These are phyloP conservation scores for Dolichopus griseipennis DNA, from an alignment of 2,888 invertebrate species.

Conservation along the genomic window DNA sequence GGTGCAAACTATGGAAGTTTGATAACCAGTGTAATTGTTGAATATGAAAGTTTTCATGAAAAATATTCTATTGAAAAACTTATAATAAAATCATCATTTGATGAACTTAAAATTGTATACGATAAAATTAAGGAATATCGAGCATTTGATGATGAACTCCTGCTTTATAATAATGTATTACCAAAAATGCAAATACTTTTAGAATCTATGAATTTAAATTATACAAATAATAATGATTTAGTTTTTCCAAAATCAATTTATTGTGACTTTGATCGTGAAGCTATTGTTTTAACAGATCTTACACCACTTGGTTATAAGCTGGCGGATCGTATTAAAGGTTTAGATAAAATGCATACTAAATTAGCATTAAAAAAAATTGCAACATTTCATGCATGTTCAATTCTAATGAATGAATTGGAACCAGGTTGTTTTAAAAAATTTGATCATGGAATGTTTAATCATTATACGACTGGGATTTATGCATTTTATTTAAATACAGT, in stretches of 20 bases:
- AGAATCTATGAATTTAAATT: conserved; percentile 27
- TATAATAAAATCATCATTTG: conserved; percentile 36
- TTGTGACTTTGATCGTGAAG: conserved; percentile 33
- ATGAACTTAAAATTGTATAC: conserved; percentile 31
- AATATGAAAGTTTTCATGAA: conserved; percentile 22
- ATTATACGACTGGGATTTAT: conserved; percentile 34
- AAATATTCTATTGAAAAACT: conserved; percentile 21
- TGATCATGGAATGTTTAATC: conserved; percentile 39
- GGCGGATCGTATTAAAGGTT: conserved; percentile 33
- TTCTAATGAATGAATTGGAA: conserved; percentile 42
- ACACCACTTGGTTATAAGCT: conserved; percentile 30
- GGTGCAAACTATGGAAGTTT: conserved; percentile 40
- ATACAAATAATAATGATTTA: conserved; percentile 25
- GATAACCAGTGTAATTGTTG: conserved; percentile 30
- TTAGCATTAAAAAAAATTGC: conserved; percentile 43
- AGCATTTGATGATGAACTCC: conserved; percentile 40
- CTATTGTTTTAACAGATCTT: conserved; percentile 40
- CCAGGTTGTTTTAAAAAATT: conserved; percentile 29
- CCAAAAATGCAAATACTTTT: conserved; percentile 35
- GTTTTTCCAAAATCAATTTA: conserved; percentile 36
- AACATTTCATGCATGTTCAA: conserved; percentile 47
- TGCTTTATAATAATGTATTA: conserved; percentile 35
- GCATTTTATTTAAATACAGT: conserved; percentile 26
- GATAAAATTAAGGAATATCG: conserved; percentile 35
- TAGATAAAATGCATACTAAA: conserved; percentile 42